Conservation (phyloP, 2,113 vertebrate species). For the Piprites chloris region DNA sequence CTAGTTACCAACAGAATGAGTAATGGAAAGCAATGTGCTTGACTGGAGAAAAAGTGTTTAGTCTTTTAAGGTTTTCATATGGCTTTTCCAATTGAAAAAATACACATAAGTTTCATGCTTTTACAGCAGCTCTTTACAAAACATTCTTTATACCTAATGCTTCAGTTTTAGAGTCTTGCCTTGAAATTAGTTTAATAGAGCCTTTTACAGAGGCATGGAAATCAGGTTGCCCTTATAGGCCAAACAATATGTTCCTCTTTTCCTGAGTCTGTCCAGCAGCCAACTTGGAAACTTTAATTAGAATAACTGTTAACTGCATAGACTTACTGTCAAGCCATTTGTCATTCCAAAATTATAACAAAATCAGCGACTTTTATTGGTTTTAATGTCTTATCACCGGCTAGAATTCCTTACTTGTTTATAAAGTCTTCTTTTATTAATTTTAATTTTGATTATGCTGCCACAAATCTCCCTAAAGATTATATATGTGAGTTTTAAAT, state of each 20-base stretch:
- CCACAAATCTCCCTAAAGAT: slow-evolving; percentile 30
- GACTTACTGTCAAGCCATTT: slow-evolving; percentile 28
- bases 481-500: slow-evolving; percentile 17
- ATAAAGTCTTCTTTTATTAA: slow-evolving; percentile 12
- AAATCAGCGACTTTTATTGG: slow-evolving; percentile 4
- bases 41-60: neutral
- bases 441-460: slow-evolving; percentile 12
- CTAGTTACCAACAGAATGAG: neutral
- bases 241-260: neutral
- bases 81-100: neutral
- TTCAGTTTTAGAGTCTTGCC: neutral
- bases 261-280: neutral
- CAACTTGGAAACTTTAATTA: slow-evolving; percentile 28
- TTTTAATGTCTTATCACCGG: neutral
- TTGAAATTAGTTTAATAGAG: neutral
- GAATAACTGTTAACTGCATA: slow-evolving; percentile 3
- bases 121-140: neutral
- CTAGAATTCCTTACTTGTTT: slow-evolving; percentile 16
- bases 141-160: neutral
- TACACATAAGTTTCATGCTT: neutral
- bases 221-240: neutral
- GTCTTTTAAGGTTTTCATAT: neutral
- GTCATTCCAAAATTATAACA: slow-evolving; percentile 48
- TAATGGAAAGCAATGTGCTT: neutral
- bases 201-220: neutral